A percentile compares a stretch with the other conserved stretches of the same genome.
Conservation (phyloP, 2,888 invertebrate species). For the Drosophila villosipedis region DNA sequence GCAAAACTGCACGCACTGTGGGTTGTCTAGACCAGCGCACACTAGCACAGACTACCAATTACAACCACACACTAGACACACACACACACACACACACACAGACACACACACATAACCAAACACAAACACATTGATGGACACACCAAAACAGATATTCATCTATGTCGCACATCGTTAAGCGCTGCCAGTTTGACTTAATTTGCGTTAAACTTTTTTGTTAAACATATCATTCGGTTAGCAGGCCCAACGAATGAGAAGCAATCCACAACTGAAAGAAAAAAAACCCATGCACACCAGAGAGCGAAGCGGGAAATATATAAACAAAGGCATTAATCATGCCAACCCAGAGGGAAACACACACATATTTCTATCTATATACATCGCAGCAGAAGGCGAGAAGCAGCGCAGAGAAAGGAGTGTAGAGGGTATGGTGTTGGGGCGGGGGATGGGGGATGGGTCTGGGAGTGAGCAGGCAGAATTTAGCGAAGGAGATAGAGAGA, state of each 20-base stretch:
- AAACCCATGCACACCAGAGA: conserved; percentile 16
- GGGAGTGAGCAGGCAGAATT: conserved; percentile 10
- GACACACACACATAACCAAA: conserved; percentile 9
- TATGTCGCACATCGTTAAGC: conserved; percentile 80
- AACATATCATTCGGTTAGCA: conserved; percentile 67
- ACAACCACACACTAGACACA: conserved; percentile 8
- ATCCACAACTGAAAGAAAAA: not conserved
- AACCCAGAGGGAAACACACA: conserved; percentile 42
- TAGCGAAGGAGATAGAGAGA: conserved; percentile 8
- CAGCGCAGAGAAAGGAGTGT: not conserved
- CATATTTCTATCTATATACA: not conserved
- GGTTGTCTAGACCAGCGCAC: conserved; percentile 35
- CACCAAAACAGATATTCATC: conserved; percentile 63
- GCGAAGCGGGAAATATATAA: conserved; percentile 67
- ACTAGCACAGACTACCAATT: not conserved
- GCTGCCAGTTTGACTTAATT: conserved; percentile 81
- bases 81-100: conserved; percentile 10
- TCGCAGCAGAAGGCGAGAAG: not conserved
- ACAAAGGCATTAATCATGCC: conserved; percentile 79
- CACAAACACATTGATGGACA: conserved; percentile 7
- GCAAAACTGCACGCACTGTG: conserved; percentile 33
- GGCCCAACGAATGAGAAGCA: conserved; percentile 35
- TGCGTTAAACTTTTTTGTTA: conserved; percentile 80
- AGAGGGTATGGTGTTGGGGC: no score
- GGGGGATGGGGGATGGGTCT: no score